Evolutionary conservation across 2,797 vertebrate species (phyloP), one percentile per base, ranked within the genome.

Genomic region (Poecile montanus): DNA sequence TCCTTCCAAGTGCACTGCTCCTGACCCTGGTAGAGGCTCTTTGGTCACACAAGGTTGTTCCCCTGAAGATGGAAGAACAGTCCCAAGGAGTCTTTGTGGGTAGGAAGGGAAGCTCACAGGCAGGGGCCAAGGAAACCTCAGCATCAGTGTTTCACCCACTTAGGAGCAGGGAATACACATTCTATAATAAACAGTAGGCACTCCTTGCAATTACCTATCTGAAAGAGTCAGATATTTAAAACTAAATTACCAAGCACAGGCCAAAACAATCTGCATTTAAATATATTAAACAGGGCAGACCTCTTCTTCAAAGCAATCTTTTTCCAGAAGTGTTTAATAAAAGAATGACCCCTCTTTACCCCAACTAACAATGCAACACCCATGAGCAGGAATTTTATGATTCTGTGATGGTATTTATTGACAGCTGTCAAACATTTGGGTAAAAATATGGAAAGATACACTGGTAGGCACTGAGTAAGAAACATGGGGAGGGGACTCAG

Each of bases 401-500:
- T 25, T 68, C 21, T 22, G 25, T 50, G 60, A 44, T 20, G 13
- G 23, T 27, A 32, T 84, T 91, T 62, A 74, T 11, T 74, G 77
- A 56, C 45, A 92, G 65, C 38, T 51, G 34, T 50, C 58, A 76
- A 58, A 53, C 19, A 11, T 32, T 25, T 73, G 40, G 25, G 17
- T 53, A 79, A 82, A 91, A 88, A 54, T 16, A 54, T 1, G 20
- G 63, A 6, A 65, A 76, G 50, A 48, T 30, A 72, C 14, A 51
- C 36, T 60, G 53, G 53, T 30, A 62, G 48, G 66, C 38, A 91
- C 72, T 83, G 60, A 4, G 5, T 25, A 90, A 89, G 27, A 70
- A 85, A 89, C 83, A 40, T 34, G 71, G 77, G 91, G 32, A 88
- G 51, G 88, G 88, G 51, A 88, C 50, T 61, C 67, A 19, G 86